These are phyloP conservation scores for Xiphias gladius DNA, from an alignment of 2,113 vertebrate species.

Conservation along the genomic window DNA sequence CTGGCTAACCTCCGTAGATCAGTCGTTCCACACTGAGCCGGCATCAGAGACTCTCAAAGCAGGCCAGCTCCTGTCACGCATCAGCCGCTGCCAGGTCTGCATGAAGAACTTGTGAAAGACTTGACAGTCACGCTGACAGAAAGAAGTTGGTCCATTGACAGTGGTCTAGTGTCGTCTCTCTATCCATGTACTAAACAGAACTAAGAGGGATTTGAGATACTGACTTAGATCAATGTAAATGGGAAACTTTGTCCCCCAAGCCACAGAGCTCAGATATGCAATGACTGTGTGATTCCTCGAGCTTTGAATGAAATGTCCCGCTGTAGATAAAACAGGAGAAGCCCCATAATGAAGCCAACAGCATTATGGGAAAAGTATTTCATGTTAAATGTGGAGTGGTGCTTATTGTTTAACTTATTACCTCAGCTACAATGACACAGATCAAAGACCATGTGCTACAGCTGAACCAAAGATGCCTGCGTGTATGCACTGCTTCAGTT, in stretches of 20 bases:
- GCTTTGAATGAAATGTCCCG: constrained; percentile 37
- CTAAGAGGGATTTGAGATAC: constrained; percentile 13
- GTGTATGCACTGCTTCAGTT: constrained; percentile 73
- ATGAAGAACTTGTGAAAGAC: constrained; percentile 96
- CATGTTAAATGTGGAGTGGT: constrained; percentile 84
- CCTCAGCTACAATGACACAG: constrained; percentile 85
- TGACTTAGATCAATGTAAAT: constrained; percentile 22
- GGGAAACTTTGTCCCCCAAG: background rate
- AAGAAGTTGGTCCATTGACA: background rate
- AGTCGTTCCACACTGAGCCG: constrained; percentile 88
- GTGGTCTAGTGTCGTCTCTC: constrained; percentile 6
- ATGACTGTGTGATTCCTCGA: constrained; percentile 45
- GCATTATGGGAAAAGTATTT: constrained; percentile 44
- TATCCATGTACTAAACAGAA: constrained; percentile 8
- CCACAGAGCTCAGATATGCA: constrained; percentile 50
- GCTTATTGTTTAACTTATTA: constrained; percentile 94
- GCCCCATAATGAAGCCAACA: constrained; percentile 27
- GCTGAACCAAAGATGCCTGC: constrained; percentile 83
- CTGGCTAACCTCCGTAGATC: constrained; percentile 93
- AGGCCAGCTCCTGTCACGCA: constrained; percentile 93
- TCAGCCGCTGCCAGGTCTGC: constrained; percentile 99
- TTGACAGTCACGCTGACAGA: background rate
- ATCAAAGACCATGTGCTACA: constrained; percentile 77
- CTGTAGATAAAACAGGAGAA: constrained; percentile 52
- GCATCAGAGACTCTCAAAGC: constrained; percentile 92